Evolutionary conservation across 2,888 invertebrate species (phyloP), one percentile per base, ranked within the genome.

Genomic region (Argyresthia albistria): DNA sequence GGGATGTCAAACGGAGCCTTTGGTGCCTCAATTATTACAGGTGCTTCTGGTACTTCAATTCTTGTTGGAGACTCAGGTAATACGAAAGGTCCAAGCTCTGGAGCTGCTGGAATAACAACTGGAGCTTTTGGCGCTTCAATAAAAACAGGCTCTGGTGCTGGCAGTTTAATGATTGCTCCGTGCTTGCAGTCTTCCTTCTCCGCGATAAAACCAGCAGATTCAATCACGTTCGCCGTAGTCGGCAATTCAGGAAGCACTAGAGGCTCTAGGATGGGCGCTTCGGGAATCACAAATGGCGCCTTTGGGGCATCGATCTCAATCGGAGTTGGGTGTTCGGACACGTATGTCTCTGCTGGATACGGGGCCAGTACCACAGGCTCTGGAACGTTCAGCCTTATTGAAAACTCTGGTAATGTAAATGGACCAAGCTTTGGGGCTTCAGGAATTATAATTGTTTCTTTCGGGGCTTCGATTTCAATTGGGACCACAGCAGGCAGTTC

Each of bases 341-440:
- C 12, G 14, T 9, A 8, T 11, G n/a, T 12, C 10, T 4, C 8
- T 12, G 15, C 9, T 10, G 45, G 15, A 15, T 10, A 8, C 8
- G 15, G 45, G 12, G 12, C 14, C 15, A 12, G 45, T 45, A 15
- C 45, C 9, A 15, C 45, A 15, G 45, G 45, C 8, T 8, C 15
- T 25, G 12, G 15, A 9, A 8, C 4, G 12, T 12, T 11, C 14
- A 25, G 8, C n/a, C 35, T 47, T n/a, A 9, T 1, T 35, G 47
- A 35, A 9, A 47, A 25, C 35, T 35, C 35, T 7, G 35, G 25
- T n/a, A 35, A 10, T 9, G 6, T 10, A 8, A 35, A 1, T 1
- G 43, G 43, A 25, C 43, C 43, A n/a, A 51, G 46, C 25, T 52
- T 25, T n/a, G 61, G 60, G 12, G 59, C 53, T 45, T 55, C 54